A percentile compares a stretch with the other conserved stretches of the same genome.
Evolutionary conservation across 2,113 vertebrate species (phyloP).

Genomic region (Sinocyclocheilus anshuiensis): DNA sequence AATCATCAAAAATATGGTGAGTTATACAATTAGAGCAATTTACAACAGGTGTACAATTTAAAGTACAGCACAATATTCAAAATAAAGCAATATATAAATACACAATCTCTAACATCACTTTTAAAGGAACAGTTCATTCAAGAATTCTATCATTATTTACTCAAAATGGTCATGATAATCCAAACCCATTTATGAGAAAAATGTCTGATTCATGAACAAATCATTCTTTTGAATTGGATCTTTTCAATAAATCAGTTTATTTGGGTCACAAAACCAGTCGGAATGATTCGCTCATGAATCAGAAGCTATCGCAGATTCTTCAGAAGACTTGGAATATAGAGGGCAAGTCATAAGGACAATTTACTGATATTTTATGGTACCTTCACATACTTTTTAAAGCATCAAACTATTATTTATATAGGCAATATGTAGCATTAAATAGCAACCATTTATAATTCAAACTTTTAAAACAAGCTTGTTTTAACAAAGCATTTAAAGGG

Average conservation of each 20-base stretch:
- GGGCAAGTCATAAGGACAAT: neutral
- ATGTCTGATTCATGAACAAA: neutral
- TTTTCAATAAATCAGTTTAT: neutral
- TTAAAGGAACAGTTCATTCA: neutral
- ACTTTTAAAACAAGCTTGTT: too few relatives aligned
- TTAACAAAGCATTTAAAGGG: too few relatives aligned
- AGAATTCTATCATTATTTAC: neutral
- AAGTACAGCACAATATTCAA: neutral
- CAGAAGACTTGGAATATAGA: neutral
- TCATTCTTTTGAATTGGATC: neutral
- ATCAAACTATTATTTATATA: neutral
- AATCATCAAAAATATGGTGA: neutral
- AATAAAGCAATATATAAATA: neutral
- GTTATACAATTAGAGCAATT: neutral
- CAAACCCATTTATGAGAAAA: neutral
- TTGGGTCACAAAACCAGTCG: neutral
- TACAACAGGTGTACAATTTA: neutral
- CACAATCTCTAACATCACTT: neutral
- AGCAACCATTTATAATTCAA: too few relatives aligned
- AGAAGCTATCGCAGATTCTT: neutral
- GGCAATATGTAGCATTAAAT: too few relatives aligned
- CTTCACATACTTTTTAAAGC: neutral
- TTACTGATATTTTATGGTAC: neutral
- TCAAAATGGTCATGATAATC: neutral
- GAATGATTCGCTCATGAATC: neutral